Conservation (phyloP, 2,888 invertebrate genomes). For the Lydus trimaculatus region DNA sequence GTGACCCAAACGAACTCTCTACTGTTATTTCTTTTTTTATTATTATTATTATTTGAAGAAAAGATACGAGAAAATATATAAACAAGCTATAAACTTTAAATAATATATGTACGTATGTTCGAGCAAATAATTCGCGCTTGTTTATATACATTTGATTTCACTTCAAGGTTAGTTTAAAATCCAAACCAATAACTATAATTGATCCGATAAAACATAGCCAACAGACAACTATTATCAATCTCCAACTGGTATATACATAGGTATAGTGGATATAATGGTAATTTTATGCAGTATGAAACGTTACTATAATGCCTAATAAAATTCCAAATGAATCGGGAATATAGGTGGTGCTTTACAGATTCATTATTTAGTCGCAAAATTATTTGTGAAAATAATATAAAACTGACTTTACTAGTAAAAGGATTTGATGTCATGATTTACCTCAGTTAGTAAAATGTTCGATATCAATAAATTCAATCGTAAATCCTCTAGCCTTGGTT, state of each 20-base stretch:
- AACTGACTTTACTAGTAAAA: slow-evolving; percentile 3
- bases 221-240: slow-evolving; percentile 10
- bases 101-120: not conserved
- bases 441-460: slow-evolving; percentile 7
- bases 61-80: not conserved
- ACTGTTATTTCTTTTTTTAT: not conserved
- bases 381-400: slow-evolving; percentile 9
- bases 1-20: slow-evolving; percentile 37
- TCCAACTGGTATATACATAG: not conserved
- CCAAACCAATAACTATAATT: not conserved
- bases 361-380: slow-evolving; percentile 5
- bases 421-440: slow-evolving; percentile 11
- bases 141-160: not conserved
- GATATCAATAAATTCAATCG: slow-evolving; percentile 2
- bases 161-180: not conserved
- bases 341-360: not conserved
- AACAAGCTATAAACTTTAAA: not conserved
- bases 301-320: not conserved
- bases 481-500: slow-evolving; percentile 5
- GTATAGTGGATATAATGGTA: slow-evolving; percentile 3
- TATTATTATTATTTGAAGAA: too few relatives aligned
- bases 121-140: not conserved
- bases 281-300: not conserved
- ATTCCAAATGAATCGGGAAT: slow-evolving; percentile 5
- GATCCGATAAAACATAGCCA: slow-evolving; percentile 7